Evolutionary conservation across 2,797 vertebrate genomes (phyloP).

Genomic region (Cuniculus paca): DNA sequence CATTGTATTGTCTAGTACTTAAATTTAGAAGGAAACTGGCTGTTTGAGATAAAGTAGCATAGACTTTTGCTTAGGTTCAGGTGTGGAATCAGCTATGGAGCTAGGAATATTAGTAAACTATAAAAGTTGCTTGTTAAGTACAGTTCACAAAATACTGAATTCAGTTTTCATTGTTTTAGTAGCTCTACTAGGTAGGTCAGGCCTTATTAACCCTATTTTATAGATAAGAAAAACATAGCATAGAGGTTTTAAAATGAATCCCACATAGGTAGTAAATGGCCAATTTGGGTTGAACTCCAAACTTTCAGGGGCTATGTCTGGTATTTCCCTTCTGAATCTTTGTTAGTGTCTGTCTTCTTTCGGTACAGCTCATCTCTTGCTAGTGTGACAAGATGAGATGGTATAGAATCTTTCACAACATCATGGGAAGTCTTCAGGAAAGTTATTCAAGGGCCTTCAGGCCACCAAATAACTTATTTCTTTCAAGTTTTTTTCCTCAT

Average conservation of each 20-base stretch:
- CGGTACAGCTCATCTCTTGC: background rate
- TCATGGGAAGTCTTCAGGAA: background rate
- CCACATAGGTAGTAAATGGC: background rate
- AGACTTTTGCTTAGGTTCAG: background rate
- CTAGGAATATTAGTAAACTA: background rate
- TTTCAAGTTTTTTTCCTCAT: slow-evolving; percentile 23
- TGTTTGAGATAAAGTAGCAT: background rate
- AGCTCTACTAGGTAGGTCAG: background rate
- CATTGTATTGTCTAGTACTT: background rate
- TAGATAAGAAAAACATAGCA: slow-evolving; percentile 39
- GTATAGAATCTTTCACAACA: background rate
- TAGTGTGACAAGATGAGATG: background rate
- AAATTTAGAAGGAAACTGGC: background rate
- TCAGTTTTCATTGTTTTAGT: background rate
- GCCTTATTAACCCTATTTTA: slow-evolving; percentile 23
- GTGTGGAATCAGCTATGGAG: background rate
- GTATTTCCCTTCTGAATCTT: background rate
- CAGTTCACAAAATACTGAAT: background rate
- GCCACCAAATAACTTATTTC: background rate
- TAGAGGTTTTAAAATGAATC: background rate
- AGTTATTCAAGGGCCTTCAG: background rate
- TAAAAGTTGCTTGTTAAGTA: slow-evolving; percentile 3
- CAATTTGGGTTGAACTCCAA: background rate
- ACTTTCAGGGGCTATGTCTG: background rate
- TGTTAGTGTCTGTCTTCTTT: background rate